These are phyloP conservation scores for Drosophila jambulina DNA, from an alignment of 1,140 invertebrate genomes.

Conservation along the genomic window DNA sequence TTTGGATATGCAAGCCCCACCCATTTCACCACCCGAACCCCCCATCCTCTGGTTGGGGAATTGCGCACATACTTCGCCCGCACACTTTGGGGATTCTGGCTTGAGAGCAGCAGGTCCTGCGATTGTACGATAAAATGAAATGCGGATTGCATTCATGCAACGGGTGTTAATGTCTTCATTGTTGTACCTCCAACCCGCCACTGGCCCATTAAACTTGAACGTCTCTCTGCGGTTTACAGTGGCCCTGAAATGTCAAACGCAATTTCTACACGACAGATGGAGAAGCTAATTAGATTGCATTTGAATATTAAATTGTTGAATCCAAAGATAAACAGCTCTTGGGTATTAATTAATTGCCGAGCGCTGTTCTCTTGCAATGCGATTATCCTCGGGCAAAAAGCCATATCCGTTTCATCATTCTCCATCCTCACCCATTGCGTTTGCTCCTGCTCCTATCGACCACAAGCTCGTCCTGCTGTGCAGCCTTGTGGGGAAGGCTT, in stretches of 20 bases:
- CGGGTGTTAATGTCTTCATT: conserved; percentile 46
- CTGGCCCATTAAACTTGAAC: conserved; percentile 34
- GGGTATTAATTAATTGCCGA: conserved; percentile 38
- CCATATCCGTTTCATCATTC: conserved; percentile 10
- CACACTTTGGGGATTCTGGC: conserved; percentile 31
- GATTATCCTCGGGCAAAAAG: conserved; percentile 22
- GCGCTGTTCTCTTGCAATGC: conserved; percentile 5
- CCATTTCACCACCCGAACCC: not conserved
- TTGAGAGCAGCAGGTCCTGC: conserved; percentile 11
- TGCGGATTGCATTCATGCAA: conserved; percentile 45
- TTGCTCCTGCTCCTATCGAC: not conserved
- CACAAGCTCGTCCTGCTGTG: conserved; percentile 15
- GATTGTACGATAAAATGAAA: conserved; percentile 46
- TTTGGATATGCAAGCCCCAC: conserved; percentile 13
- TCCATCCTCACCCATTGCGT: not conserved
- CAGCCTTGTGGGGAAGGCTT: conserved; percentile 30
- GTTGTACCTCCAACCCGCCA: conserved; percentile 2
- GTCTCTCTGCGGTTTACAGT: conserved; percentile 10
- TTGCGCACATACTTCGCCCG: conserved; percentile 36
- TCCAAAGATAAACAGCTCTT: conserved; percentile 15
- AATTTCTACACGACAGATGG: not conserved
- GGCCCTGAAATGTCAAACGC: conserved; percentile 37
- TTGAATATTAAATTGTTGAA: conserved; percentile 39
- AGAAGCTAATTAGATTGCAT: conserved; percentile 41
- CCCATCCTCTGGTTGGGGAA: conserved; percentile 9